phyloP scores from a whole-genome alignment of 2,888 invertebrate species.

The Conus canariensis region DNA sequence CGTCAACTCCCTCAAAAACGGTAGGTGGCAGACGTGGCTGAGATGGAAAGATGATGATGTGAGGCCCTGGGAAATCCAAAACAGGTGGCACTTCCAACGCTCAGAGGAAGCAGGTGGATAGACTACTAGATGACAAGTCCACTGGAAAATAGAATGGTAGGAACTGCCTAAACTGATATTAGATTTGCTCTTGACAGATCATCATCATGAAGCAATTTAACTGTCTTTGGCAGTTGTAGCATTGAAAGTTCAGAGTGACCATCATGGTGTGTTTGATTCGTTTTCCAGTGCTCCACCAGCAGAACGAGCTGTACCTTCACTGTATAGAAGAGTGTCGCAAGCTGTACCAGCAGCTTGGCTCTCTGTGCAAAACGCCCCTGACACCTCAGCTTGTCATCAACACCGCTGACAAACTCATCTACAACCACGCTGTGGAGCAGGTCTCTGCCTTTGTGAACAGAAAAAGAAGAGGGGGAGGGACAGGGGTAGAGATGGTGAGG shows the following conservation, averaged over 20 bases:
- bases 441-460: constrained; percentile 81
- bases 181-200: too few species aligned
- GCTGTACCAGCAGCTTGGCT: constrained; percentile 87
- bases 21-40: constrained; percentile 80
- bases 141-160: too few species aligned
- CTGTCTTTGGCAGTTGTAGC: too few species aligned
- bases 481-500: background rate
- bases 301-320: constrained; percentile 95
- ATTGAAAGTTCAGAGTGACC: too few species aligned
- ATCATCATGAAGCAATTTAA: too few species aligned
- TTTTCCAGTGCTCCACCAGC: constrained; percentile 89
- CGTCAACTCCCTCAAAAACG: constrained; percentile 93
- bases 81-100: too few species aligned
- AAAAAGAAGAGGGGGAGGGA: background rate
- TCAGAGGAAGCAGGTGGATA: too few species aligned
- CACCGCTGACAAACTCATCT: constrained; percentile 96
- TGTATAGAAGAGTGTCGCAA: constrained; percentile 91
- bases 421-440: constrained; percentile 98
- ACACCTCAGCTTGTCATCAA: constrained; percentile 76
- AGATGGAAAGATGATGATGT: too few species aligned
- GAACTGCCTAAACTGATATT: too few species aligned
- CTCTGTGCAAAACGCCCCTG: constrained; percentile 84
- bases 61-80: too few species aligned
- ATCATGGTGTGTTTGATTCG: background rate
- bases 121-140: too few species aligned